These are phyloP conservation scores for Trogon surrucura DNA, from an alignment of 2,113 vertebrate genomes.

Conservation along the genomic window DNA sequence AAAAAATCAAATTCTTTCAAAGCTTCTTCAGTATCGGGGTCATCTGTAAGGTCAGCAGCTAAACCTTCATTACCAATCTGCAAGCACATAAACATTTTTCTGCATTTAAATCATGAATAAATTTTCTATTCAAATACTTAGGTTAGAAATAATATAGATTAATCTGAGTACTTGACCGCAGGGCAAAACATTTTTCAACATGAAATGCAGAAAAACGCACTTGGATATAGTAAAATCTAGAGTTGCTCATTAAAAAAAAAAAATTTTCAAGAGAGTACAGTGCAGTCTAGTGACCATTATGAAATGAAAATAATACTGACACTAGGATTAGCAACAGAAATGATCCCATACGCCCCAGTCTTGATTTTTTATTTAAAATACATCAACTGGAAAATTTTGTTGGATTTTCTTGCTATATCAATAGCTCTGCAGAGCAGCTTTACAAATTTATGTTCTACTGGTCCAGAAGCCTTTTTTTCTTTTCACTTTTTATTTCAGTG, in stretches of 20 bases:
- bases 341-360: background rate
- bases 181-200: background rate
- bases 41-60: conserved; percentile 91
- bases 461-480: background rate
- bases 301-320: background rate
- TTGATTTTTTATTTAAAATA: background rate
- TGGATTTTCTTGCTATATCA: background rate
- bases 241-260: background rate
- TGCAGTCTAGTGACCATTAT: background rate
- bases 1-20: conserved; percentile 99
- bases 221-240: background rate
- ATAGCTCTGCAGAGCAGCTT: background rate
- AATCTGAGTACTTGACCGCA: background rate
- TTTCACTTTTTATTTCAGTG: background rate
- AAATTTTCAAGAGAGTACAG: background rate
- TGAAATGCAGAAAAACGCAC: background rate
- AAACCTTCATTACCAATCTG: conserved; percentile 90
- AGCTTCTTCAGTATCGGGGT: conserved; percentile 94
- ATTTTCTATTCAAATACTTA: background rate
- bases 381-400: background rate
- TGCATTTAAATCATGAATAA: background rate
- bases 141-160: background rate
- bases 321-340: background rate
- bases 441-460: background rate
- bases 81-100: conserved; percentile 11